These are phyloP conservation scores for Pollenia amentaria DNA, from an alignment of 2,888 invertebrate genomes.

Conservation along the genomic window DNA sequence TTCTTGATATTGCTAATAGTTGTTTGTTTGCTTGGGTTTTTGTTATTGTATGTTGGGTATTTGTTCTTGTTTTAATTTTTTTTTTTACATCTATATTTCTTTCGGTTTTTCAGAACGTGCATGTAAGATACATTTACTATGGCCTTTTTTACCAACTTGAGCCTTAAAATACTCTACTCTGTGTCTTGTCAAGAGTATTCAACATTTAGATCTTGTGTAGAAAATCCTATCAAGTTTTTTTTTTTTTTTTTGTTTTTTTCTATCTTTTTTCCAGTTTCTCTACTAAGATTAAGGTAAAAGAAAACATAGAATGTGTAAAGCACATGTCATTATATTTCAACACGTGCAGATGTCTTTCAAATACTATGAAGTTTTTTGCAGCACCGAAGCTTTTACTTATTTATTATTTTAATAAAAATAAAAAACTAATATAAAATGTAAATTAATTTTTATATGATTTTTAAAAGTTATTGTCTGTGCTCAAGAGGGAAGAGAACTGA, in stretches of 20 bases:
- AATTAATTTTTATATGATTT: too few species aligned
- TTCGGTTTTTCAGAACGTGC: neutral
- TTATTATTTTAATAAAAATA: too few species aligned
- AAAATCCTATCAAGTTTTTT: neutral
- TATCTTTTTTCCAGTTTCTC: neutral
- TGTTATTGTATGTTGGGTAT: slow-evolving; percentile 18
- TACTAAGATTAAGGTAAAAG: slow-evolving; percentile 1
- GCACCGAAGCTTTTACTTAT: too few species aligned
- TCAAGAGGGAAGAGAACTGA: too few species aligned
- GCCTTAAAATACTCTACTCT: slow-evolving; percentile 43
- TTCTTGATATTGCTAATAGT: neutral
- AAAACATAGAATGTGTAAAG: neutral
- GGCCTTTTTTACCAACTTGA: slow-evolving; percentile 41
- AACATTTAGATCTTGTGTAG: slow-evolving; percentile 32
- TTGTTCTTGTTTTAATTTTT: slow-evolving; percentile 39
- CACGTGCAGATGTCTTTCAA: too few species aligned
- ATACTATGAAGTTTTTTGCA: too few species aligned
- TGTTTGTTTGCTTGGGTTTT: slow-evolving; percentile 1
- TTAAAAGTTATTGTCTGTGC: too few species aligned
- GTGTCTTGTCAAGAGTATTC: slow-evolving; percentile 57
- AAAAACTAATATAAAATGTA: too few species aligned
- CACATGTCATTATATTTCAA: neutral
- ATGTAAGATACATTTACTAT: neutral
- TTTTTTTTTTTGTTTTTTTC: neutral
- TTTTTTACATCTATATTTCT: slow-evolving; percentile 18